Evolutionary conservation across 2,888 invertebrate species (phyloP).

Genomic region (Erpobdella octoculata): DNA sequence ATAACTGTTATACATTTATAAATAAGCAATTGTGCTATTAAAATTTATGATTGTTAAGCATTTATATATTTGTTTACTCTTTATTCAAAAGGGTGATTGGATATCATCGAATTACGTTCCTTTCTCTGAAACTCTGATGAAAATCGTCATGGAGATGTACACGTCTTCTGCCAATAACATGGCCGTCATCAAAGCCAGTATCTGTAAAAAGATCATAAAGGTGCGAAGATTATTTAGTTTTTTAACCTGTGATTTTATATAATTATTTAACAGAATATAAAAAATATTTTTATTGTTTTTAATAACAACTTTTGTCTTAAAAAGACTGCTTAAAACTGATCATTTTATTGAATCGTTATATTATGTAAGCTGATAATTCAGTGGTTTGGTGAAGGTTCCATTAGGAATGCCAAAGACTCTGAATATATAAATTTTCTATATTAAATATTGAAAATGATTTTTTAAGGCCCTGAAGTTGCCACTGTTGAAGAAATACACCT

Average conservation of each 20-base stretch:
- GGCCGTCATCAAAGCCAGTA: conserved; percentile 64
- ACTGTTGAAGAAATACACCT: conserved; percentile 70
- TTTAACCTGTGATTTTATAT: too few relatives aligned
- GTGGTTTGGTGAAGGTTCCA: background rate
- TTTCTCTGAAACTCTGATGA: conserved; percentile 72
- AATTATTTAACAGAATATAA: too few relatives aligned
- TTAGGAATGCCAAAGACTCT: background rate
- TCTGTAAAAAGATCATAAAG: conserved; percentile 65
- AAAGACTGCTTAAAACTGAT: background rate
- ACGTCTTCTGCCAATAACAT: conserved; percentile 65
- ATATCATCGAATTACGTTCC: conserved; percentile 73
- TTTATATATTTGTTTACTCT: background rate
- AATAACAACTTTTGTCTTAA: background rate
- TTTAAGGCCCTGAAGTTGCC: conserved; percentile 64
- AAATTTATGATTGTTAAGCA: too few relatives aligned
- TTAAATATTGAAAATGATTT: background rate
- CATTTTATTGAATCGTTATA: too few relatives aligned
- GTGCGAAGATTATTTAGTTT: conserved; percentile 46
- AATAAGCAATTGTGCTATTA: too few relatives aligned
- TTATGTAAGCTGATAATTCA: too few relatives aligned
- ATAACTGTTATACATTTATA: too few relatives aligned
- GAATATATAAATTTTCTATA: background rate
- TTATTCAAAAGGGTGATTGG: conserved; percentile 60
- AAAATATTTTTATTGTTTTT: too few relatives aligned
- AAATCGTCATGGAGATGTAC: conserved; percentile 68